Base-by-base conservation (phyloP, 2,888 invertebrate genomes). In the Troides oblongomaculatus region DNA sequence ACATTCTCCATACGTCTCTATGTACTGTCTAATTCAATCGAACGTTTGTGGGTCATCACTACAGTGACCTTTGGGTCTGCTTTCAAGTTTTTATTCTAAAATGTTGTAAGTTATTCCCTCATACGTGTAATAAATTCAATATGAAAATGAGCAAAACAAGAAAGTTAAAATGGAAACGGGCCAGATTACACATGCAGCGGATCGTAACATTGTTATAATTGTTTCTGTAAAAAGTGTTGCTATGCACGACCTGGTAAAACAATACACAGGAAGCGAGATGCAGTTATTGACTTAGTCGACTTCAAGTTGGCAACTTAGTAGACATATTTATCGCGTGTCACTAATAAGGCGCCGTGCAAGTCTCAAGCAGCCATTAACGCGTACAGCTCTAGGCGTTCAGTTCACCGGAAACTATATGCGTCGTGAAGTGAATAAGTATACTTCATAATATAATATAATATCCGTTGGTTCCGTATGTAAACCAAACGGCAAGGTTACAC, bases 391-490 rank as follows among this genome's bases (percentile, higher is more conserved):
- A 53, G 23, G 39, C 50, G 25, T 58, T 50, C 30, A 53, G 56
- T 39, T 30, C 63, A 61, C 82, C 89, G 91, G 91, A 91, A 90
- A 85, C 82, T 79, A 82, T 81, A 81, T 78, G 80, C 83, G 85
- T 86, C 86, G 86, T 81, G 84, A 76, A 75, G 75, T 79, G 88
- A 86, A 89, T 87, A 68, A 56, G 59, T 68, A 70, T 43, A 18
- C 21, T 36, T 58, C n/a, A 50, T 58, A 68, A 12, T 46, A 46
- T 43, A 43, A 43, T 50, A 66, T 53, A 56, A 88, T 74, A 77
- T 88, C 90, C 89, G 89, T 84, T 88, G 86, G 81, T 87, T 89
- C 87, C 88, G 84, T 82, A 82, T 39, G 59, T 66, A 53, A 62
- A 66, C 80, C 78, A 74, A 78, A 76, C 78, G 72, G 79, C 80